Percentiles rank a stretch among this genome's conserved stretches.
These are phyloP conservation scores for Lithophane socia DNA, from an alignment of 2,888 invertebrate species.

Conservation along the genomic window DNA sequence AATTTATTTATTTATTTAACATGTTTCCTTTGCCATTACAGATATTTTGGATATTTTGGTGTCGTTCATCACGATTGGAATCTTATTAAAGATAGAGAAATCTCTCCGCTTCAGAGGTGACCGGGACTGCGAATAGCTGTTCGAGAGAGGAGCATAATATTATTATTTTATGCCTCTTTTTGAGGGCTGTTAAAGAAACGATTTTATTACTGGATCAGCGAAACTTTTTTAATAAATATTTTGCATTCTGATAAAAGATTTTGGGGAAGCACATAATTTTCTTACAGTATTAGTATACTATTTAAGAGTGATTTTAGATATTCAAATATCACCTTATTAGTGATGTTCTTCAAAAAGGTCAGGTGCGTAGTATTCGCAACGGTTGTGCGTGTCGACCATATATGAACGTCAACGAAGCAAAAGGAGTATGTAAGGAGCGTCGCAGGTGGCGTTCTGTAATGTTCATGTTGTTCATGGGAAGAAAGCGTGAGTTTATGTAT, in stretches of 20 bases:
- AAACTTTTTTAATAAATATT: not conserved
- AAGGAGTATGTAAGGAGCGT: too few species aligned
- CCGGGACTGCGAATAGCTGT: slow-evolving; percentile 5
- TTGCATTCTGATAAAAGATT: not conserved
- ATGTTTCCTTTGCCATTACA: too few species aligned
- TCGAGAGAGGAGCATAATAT: not conserved
- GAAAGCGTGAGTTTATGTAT: too few species aligned
- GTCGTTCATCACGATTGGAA: slow-evolving; percentile 33
- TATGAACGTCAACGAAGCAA: not conserved
- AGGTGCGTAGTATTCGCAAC: not conserved
- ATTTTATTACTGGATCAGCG: not conserved
- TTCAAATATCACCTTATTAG: not conserved
- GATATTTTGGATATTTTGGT: too few species aligned
- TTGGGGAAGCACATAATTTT: too few species aligned
- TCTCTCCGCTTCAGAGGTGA: slow-evolving; percentile 25
- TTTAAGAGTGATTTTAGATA: too few species aligned
- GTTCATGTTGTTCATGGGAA: too few species aligned
- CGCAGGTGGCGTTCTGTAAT: too few species aligned
- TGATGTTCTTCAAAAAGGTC: not conserved
- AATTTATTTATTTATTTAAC: too few species aligned
- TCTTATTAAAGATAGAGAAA: slow-evolving; percentile 40
- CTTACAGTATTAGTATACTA: too few species aligned
- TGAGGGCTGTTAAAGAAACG: not conserved
- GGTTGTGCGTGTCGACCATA: not conserved
- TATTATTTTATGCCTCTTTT: slow-evolving; percentile 11